Evolutionary conservation across 1,140 invertebrate genomes (phyloP), one percentile per base, ranked within the genome.

Genomic region (Hycleus phaleratus): DNA sequence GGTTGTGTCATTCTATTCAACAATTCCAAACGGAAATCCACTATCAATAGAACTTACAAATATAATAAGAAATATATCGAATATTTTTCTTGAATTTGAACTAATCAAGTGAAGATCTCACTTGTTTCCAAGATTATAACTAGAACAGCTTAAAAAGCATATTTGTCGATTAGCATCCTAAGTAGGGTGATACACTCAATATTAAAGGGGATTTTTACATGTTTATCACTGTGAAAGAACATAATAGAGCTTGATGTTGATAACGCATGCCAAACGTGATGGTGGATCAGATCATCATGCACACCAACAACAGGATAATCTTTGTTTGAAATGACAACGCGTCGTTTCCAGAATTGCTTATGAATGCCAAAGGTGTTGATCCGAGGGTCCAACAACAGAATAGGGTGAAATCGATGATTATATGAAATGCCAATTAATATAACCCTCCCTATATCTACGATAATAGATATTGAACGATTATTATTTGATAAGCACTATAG

Each of bases 321-420:
- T 54, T 64, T 61, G 63, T 61, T 59, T 57, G 59, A 32, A 57
- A 46, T 61, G 59, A 61, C 59, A 61, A 58, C 51, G 47, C 58
- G 62, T 63, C 62, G 58, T 49, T 50, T 60, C 58, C 62, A 63
- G 62, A 63, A 32, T 60, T 60, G 55, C 62, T 60, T 63, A 63
- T 63, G 58, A 63, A 63, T 63, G 58, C 62, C 59, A 59, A 63
- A 63, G 62, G 62, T 63, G 62, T 60, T 56, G 62, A 56, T 64
- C 49, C 60, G 32, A 32, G 32, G 32, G 32, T 32, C 4, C 32
- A 32, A 7, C 32, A 5, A 32, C 32, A 5, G 4, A 32, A 4
- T 32, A 32, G 32, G 32, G 32, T 32, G 4, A 7, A 32, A 32
- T 32, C 7, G 32, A 32, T 32, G 32, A 4, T 7, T 32, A 46